Evolutionary conservation across 2,797 vertebrate species (phyloP), one percentile per base, ranked within the genome.

Genomic region (Sebastes hubbsi): DNA sequence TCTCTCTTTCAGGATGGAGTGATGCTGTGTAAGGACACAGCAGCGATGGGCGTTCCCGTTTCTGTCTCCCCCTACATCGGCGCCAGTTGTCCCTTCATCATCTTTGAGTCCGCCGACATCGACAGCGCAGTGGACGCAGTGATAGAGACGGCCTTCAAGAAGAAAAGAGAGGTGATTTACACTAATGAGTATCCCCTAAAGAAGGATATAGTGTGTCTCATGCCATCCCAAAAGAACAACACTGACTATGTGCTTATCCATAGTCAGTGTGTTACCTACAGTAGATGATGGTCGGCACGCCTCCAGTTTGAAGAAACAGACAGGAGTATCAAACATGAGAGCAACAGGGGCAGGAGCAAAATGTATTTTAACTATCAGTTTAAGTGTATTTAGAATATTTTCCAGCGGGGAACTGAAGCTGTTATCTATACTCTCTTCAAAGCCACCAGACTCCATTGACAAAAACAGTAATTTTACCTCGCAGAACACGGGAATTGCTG

Each of bases 41-140:
- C 97, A 0, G 96, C 96, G 6, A 60, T 76, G 27, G 95, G 96
- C 0, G 72, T 94, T 5, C 90, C 93, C 0, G 75, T 96, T 10
- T 94, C 96, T 4, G 90, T 97, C 34, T 95, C 96, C 14, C 83
- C 95, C 27, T 42, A 89, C 87, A n/a, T 95, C 77, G 79, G 86
- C 24, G 52, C 94, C 80, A 84, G 92, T 49, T 96, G 95, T 2
- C 91, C 97, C 7, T 95, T 96, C 87, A 92, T 98, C 49, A 87
- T 98, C 61, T 97, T 96, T 0, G 97, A 98, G 58, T 95, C 96
- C 0, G 97, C 97, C 0, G 98, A 98, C 25, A 67, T 98, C 4
- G 96, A 98, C 91, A 97, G 97, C 0, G 97, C 97, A 0, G 96
- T 97, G 25, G 96, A 97, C 0, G 96, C 93, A 2, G 82, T 92